phyloP scores from a whole-genome alignment of 2,888 invertebrate species.

The Lasioglossum malachurum region DNA sequence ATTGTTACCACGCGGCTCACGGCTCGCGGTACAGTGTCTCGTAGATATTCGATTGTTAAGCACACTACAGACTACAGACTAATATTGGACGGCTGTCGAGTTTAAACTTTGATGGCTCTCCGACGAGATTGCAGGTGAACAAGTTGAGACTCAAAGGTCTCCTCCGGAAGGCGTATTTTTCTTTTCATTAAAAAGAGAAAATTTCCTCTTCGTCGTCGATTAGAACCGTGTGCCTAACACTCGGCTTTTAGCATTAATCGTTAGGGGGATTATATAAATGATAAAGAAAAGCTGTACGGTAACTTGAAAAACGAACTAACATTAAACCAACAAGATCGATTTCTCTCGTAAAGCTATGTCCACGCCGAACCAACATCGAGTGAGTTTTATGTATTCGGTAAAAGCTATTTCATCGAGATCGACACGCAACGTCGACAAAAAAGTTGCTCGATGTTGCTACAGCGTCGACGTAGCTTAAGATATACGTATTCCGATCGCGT shows the following conservation, averaged over 20 bases:
- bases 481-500: background rate
- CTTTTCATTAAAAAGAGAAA: background rate
- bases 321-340: slow-evolving; percentile 18
- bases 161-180: slow-evolving; percentile 8
- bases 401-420: background rate
- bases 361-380: background rate
- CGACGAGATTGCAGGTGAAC: background rate
- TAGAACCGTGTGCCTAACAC: slow-evolving; percentile 32
- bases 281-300: background rate
- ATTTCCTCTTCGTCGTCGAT: slow-evolving; percentile 43
- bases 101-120: background rate
- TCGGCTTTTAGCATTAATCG: slow-evolving; percentile 36
- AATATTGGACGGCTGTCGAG: background rate
- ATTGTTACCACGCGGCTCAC: background rate
- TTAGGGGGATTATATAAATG: slow-evolving; percentile 21
- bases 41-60: background rate
- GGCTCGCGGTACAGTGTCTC: slow-evolving; percentile 28
- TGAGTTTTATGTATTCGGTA: background rate
- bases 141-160: slow-evolving; percentile 17
- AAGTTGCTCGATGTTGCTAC: background rate
- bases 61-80: background rate
- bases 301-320: background rate
- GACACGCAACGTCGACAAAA: background rate
- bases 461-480: background rate
- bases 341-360: background rate